A percentile compares a stretch with the other conserved stretches of the same genome.
phyloP scores from a whole-genome alignment of 2,113 vertebrate genomes.

The Oryzias javanicus region DNA sequence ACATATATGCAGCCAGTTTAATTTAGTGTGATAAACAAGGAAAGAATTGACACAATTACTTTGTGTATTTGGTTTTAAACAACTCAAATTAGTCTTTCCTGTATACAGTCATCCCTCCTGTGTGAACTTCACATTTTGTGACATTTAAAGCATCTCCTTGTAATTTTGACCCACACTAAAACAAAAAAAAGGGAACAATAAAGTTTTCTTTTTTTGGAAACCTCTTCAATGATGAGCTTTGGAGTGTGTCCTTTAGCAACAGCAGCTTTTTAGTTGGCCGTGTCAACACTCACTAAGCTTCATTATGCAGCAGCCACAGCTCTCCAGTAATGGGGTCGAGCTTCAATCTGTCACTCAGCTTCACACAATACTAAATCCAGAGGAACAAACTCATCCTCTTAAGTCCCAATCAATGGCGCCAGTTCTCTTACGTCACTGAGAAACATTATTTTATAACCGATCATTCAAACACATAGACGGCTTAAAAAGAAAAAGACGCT shows the following conservation, averaged over 20 bases:
- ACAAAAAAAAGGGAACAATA: not conserved
- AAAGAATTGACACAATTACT: no score
- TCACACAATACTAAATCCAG: slow-evolving; percentile 2
- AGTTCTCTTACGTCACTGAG: not conserved
- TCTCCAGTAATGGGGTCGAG: slow-evolving; percentile 5
- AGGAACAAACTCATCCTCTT: not conserved
- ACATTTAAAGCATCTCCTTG: no score
- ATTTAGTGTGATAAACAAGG: no score
- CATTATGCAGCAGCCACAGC: slow-evolving; percentile 6
- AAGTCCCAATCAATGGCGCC: not conserved
- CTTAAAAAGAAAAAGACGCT: no score
- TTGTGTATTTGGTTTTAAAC: no score
- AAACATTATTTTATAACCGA: not conserved
- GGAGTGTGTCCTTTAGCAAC: not conserved
- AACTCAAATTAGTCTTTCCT: no score
- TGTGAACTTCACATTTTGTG: no score
- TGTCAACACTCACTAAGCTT: slow-evolving; percentile 1
- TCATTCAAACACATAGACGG: not conserved
- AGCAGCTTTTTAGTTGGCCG: slow-evolving; percentile 18
- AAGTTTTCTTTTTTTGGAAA: no score
- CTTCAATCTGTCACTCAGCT: slow-evolving; percentile 2
- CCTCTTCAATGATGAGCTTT: not conserved
- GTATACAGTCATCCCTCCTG: no score
- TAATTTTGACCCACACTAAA: no score
- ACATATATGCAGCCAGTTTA: no score